These are phyloP conservation scores for Tor tambroides DNA, from an alignment of 2,113 vertebrate species.

Conservation along the genomic window DNA sequence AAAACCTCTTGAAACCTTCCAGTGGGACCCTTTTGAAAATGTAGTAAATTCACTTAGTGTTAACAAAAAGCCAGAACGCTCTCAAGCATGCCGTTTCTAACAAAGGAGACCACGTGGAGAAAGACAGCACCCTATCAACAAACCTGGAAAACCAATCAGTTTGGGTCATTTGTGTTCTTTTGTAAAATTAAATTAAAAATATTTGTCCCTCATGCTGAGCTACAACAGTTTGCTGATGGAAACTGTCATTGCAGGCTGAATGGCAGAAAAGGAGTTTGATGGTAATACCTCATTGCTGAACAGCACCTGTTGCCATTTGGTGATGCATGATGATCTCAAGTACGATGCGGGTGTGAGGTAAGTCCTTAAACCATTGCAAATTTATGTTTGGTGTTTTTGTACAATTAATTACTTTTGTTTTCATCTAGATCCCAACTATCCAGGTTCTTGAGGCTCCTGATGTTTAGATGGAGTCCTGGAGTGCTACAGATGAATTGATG, in stretches of 20 bases:
- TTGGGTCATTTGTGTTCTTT: constrained; percentile 51
- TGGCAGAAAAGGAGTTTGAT: constrained; percentile 43
- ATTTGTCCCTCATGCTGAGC: background rate
- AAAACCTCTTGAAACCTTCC: constrained; percentile 34
- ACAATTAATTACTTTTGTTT: background rate
- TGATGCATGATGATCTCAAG: background rate
- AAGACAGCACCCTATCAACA: constrained; percentile 55
- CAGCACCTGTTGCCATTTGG: background rate
- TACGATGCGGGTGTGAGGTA: background rate
- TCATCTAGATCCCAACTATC: background rate
- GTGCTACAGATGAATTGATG: background rate
- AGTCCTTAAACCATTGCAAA: no score
- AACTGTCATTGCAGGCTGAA: constrained; percentile 72
- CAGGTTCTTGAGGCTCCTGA: background rate
- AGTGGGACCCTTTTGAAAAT: constrained; percentile 38
- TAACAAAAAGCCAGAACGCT: constrained; percentile 59
- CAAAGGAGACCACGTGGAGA: constrained; percentile 71
- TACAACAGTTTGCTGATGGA: constrained; percentile 54
- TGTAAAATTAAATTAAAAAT: background rate
- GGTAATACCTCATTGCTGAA: constrained; percentile 42
- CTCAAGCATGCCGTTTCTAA: constrained; percentile 71
- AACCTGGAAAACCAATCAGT: constrained; percentile 66
- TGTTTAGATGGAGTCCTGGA: background rate
- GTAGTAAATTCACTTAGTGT: constrained; percentile 47
- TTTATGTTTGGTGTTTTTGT: background rate